Percentiles rank a stretch among this genome's conserved stretches.
phyloP scores from a whole-genome alignment of 2,113 vertebrate species.

The Boulengeromyrus knoepffleri region DNA sequence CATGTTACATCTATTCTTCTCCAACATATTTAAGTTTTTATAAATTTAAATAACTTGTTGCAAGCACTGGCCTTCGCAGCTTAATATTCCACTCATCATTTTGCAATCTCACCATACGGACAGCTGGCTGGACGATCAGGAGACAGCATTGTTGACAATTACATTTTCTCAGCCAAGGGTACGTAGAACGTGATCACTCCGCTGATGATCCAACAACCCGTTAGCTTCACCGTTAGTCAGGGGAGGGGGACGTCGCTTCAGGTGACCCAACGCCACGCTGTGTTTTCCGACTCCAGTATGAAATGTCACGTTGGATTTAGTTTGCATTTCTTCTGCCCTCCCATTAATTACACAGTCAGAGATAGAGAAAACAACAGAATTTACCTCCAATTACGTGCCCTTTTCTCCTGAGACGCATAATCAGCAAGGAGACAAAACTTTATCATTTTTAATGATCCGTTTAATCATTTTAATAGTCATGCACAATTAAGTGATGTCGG shows the following conservation, averaged over 20 bases:
- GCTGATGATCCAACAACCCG: slow-evolving; percentile 7
- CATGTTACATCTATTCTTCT: not conserved
- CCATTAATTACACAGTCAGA: slow-evolving; percentile 12
- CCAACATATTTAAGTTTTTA: not conserved
- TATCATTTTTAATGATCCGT: not conserved
- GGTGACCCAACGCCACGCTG: not conserved
- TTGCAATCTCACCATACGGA: not conserved
- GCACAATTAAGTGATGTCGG: not conserved
- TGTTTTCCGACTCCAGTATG: not conserved
- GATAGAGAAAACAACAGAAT: slow-evolving; percentile 15
- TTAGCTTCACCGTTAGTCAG: not conserved
- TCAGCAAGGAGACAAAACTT: not conserved
- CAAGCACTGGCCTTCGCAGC: not conserved
- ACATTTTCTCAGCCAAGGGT: not conserved
- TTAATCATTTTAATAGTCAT: not conserved
- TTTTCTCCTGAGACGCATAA: slow-evolving; percentile 10
- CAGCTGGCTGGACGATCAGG: not conserved
- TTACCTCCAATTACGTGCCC: not conserved
- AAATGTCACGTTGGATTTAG: slow-evolving; percentile 13
- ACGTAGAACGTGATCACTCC: not conserved
- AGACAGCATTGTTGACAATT: not conserved
- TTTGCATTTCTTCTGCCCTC: slow-evolving; percentile 11
- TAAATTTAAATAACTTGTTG: not conserved
- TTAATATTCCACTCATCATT: not conserved
- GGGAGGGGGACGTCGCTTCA: not conserved